phyloP scores from a whole-genome alignment of 2,888 invertebrate genomes.

The Charanyca ferruginea region DNA sequence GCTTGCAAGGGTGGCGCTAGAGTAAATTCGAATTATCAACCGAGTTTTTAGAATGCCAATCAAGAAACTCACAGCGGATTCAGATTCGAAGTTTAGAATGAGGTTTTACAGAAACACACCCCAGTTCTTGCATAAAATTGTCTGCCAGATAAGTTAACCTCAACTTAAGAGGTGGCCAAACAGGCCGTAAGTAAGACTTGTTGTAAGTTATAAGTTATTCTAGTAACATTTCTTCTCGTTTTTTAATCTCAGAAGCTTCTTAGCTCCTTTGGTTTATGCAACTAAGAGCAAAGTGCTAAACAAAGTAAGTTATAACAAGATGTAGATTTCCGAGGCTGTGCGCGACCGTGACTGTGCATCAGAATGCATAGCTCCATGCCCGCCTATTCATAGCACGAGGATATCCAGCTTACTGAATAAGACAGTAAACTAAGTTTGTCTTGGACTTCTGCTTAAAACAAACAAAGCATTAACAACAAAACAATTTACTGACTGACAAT shows the following conservation, averaged over 20 bases:
- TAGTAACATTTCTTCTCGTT: conserved; percentile 7
- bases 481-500: too few species aligned
- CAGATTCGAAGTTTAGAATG: too few species aligned
- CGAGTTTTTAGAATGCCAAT: too few species aligned
- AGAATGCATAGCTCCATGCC: conserved; percentile 61
- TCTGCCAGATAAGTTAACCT: too few species aligned
- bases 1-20: too few species aligned
- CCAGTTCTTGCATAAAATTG: too few species aligned
- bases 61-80: too few species aligned
- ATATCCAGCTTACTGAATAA: conserved; percentile 37
- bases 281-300: conserved; percentile 37
- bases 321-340: conserved; percentile 63
- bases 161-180: too few species aligned
- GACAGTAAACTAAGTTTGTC: neutral
- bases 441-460: neutral
- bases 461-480: too few species aligned
- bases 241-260: conserved; percentile 29
- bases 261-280: conserved; percentile 22
- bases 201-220: neutral
- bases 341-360: conserved; percentile 57
- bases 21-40: too few species aligned
- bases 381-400: conserved; percentile 67
- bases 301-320: conserved; percentile 66
- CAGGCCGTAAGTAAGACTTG: too few species aligned
- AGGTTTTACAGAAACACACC: too few species aligned